Base-by-base conservation (phyloP, 92 coral and sea anemone genomes). In the Parazoanthus atlanticus region DNA sequence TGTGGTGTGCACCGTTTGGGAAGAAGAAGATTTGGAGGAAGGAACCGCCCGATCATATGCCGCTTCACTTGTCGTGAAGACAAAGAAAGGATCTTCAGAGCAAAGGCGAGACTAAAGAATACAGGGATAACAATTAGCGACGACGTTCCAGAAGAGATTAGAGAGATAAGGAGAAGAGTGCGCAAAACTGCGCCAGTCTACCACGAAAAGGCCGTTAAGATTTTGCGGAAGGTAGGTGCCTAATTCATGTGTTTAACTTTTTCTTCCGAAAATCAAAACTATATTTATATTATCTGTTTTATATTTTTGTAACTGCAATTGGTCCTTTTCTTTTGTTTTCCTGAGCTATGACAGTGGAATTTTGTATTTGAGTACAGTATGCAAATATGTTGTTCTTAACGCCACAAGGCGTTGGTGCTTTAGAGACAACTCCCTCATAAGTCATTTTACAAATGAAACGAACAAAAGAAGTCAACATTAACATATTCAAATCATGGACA, bases 341-440 rank as follows among this genome's bases (percentile, higher is more conserved):
- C 23, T 43, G 58, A 76, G 81, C 81, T 76, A n/a, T 21, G 28
- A 38, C 81, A 17, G 30, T 23, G 81, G 61, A 43, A 0, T 43
- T 76, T 40, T 40, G 49, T 1, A 5, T 76, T 76, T 76, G 46
- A 76, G 56, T 76, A 76, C 81, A 76, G 81, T 43, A 76, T 23
- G 81, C 30, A 76, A 76, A 43, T 76, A 76, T n/a, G 61, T 76
- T 76, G n/a, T 76, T 76, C 32, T 76, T 23, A 40, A 11, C 38
- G 58, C 81, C 56, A 76, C 58, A 23, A 76, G 81, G 58, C 30
- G 56, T 43, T 15, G 38, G 56, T 76, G 32, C 81, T 76, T 76
- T 76, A 76, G 61, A 76, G 32, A 76, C 81, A 76, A 76, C 56
- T 31, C 80, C 52, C 80, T 38, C 31, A 76, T 41, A 76, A 76